Evolutionary conservation across 1,140 invertebrate genomes (phyloP).

Genomic region (Mylabris phalerata): DNA sequence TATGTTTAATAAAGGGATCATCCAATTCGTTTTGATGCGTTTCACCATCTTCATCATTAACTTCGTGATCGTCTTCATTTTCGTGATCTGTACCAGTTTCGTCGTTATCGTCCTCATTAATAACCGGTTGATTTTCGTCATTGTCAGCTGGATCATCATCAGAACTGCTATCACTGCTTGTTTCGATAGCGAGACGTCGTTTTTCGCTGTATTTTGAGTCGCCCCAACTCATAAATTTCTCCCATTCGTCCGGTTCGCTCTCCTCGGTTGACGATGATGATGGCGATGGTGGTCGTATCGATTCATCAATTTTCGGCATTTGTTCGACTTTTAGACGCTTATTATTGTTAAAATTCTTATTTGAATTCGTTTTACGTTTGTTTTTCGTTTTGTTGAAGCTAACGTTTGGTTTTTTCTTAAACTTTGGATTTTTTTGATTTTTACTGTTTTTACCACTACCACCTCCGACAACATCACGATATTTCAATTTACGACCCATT

Average conservation of each 20-base stretch:
- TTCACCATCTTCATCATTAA: constrained; percentile 35
- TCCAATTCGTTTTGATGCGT: constrained; percentile 32
- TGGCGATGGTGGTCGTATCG: background rate
- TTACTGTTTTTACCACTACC: background rate
- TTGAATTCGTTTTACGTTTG: constrained; percentile 10
- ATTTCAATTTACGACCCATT: constrained; percentile 25
- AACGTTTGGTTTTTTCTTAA: constrained; percentile 1
- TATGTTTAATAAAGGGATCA: constrained; percentile 61
- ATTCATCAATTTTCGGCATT: background rate
- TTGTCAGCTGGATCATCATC: constrained; percentile 21
- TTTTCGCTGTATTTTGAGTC: too few relatives aligned
- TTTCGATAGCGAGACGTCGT: constrained; percentile 27
- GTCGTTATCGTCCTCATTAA: constrained; percentile 28
- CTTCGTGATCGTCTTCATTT: constrained; percentile 26
- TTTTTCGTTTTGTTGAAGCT: constrained; percentile 1
- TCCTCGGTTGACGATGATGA: constrained; percentile 22
- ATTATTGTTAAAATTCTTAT: background rate
- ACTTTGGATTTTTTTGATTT: constrained; percentile 12
- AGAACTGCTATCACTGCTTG: constrained; percentile 25
- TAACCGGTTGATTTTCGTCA: constrained; percentile 28
- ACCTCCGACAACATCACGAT: constrained; percentile 27
- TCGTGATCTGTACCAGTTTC: constrained; percentile 35
- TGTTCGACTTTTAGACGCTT: constrained; percentile 18
- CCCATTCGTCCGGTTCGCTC: constrained; percentile 30
- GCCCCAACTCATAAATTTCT: constrained; percentile 19